phyloP scores from a whole-genome alignment of 1,140 invertebrate species.

The Ceratina australensis region DNA sequence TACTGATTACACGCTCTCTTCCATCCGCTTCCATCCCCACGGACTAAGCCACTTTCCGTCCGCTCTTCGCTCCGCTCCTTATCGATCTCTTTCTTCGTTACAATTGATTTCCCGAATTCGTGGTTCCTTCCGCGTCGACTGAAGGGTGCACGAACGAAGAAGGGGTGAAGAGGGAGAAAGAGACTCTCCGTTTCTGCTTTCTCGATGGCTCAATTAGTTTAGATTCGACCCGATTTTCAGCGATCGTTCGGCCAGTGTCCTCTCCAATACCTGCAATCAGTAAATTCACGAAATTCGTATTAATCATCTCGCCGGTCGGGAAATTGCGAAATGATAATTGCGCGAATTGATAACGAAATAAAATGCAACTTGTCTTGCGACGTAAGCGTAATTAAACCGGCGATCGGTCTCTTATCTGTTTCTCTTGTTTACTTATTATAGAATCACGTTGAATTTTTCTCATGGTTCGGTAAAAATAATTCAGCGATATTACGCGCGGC shows the following conservation, averaged over 20 bases:
- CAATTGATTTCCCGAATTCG: background rate
- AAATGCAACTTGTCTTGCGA: background rate
- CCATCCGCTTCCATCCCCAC: background rate
- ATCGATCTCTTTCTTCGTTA: constrained; percentile 11
- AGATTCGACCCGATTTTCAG: background rate
- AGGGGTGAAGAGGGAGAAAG: too few relatives aligned
- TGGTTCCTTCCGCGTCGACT: background rate
- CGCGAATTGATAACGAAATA: background rate
- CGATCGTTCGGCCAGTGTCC: background rate
- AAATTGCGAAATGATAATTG: background rate
- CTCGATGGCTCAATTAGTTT: background rate
- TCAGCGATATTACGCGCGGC: background rate
- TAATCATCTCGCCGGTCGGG: background rate
- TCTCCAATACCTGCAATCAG: background rate
- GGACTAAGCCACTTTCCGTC: background rate
- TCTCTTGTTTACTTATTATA: constrained; percentile 7
- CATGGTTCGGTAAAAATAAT: constrained; percentile 1
- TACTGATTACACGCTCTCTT: constrained; percentile 6
- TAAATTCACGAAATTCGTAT: background rate
- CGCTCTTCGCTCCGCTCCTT: background rate
- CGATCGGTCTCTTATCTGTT: constrained; percentile 7
- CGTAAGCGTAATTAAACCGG: background rate
- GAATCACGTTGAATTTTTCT: constrained; percentile 12
- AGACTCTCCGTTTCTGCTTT: background rate
- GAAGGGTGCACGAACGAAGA: constrained; percentile 4